Percentiles rank a stretch among this genome's conserved stretches.
phyloP scores from a whole-genome alignment of 1,140 invertebrate genomes.

The Drosophila sp. region DNA sequence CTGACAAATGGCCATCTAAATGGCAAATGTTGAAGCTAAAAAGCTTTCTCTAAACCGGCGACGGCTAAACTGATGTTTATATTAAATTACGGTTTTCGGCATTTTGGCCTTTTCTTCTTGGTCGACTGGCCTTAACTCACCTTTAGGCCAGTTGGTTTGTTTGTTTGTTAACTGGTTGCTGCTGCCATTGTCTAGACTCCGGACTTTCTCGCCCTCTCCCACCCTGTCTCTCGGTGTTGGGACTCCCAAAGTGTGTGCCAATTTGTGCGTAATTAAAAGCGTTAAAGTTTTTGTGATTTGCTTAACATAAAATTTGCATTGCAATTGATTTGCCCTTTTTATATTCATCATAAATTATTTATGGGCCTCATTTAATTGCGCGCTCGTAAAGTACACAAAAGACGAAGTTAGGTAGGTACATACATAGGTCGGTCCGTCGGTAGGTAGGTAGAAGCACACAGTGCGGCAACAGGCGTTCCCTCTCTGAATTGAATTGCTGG shows the following conservation, averaged over 20 bases:
- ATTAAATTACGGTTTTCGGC: slow-evolving; percentile 71
- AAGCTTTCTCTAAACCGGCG: slow-evolving; percentile 39
- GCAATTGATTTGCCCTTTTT: slow-evolving; percentile 64
- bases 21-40: slow-evolving; percentile 29
- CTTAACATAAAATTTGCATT: slow-evolving; percentile 61
- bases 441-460: background rate
- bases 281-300: slow-evolving; percentile 66
- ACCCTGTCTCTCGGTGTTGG: background rate
- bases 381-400: slow-evolving; percentile 39
- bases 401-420: background rate
- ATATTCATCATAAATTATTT: slow-evolving; percentile 69
- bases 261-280: slow-evolving; percentile 70
- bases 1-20: slow-evolving; percentile 72
- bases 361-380: slow-evolving; percentile 52
- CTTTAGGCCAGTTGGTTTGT: slow-evolving; percentile 20
- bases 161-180: slow-evolving; percentile 16
- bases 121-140: slow-evolving; percentile 32
- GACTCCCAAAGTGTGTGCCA: slow-evolving; percentile 33
- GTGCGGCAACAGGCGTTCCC: background rate
- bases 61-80: slow-evolving; percentile 67
- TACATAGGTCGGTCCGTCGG: background rate
- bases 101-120: slow-evolving; percentile 55
- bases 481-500: slow-evolving; percentile 2
- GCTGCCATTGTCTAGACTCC: slow-evolving; percentile 58
- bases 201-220: slow-evolving; percentile 19